Percentiles rank a stretch among this genome's conserved stretches.
Conservation (phyloP, 2,113 vertebrate genomes). For the Axis porcinus region DNA sequence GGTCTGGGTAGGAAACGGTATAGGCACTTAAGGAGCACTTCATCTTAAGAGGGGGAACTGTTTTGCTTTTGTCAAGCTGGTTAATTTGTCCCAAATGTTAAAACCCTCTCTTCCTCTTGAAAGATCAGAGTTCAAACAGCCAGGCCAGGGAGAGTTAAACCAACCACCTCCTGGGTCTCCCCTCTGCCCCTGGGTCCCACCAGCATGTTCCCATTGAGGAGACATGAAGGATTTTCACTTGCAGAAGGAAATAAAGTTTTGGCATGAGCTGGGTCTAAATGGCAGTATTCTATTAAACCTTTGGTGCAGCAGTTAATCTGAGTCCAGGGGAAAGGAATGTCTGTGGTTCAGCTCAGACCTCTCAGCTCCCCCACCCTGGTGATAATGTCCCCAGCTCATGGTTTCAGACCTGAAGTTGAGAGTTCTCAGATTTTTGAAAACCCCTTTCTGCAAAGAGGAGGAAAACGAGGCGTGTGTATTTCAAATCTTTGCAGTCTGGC, state of each 20-base stretch:
- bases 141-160: conserved; percentile 39
- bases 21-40: conserved; percentile 60
- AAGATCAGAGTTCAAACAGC: conserved; percentile 20
- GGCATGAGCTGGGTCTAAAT: background rate
- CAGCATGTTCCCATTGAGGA: background rate
- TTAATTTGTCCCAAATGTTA: conserved; percentile 74
- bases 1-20: conserved; percentile 7
- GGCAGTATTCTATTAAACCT: background rate
- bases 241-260: background rate
- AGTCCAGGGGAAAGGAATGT: background rate
- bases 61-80: conserved; percentile 65
- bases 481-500: background rate
- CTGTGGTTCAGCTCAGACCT: background rate
- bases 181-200: background rate
- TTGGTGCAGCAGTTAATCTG: background rate
- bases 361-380: accelerated
- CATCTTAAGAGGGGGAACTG: conserved; percentile 58
- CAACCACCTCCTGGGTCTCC: background rate
- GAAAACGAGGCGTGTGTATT: background rate
- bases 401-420: background rate
- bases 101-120: conserved; percentile 44
- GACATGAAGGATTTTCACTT: background rate
- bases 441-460: background rate
- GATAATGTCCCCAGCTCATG: background rate
- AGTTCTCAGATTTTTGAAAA: background rate